These are phyloP conservation scores for Ophioderma brevispina DNA, from an alignment of 35 echinoderm and acorn worm species.

Conservation along the genomic window DNA sequence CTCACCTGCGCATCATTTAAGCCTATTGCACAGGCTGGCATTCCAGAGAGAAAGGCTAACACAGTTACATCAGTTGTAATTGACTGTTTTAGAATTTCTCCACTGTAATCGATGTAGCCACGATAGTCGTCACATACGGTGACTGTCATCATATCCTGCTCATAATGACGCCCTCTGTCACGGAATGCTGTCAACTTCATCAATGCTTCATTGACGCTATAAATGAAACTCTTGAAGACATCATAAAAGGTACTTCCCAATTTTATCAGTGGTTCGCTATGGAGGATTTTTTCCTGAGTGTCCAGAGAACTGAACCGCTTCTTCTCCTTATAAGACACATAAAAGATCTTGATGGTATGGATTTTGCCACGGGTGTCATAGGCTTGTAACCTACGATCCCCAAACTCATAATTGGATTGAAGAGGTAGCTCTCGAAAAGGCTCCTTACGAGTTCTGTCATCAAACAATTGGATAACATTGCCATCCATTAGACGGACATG, in stretches of 20 bases:
- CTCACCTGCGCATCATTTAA: conserved; percentile 90
- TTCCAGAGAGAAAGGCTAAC: conserved; percentile 86
- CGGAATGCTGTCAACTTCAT: conserved; percentile 80
- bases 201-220: conserved; percentile 73
- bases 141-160: conserved; percentile 76
- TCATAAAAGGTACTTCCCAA: conserved; percentile 69
- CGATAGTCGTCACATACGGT: conserved; percentile 75
- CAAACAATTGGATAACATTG: conserved; percentile 77
- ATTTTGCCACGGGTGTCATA: conserved; percentile 86
- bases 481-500: conserved; percentile 76
- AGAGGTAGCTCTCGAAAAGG: conserved; percentile 91
- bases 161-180: conserved; percentile 70
- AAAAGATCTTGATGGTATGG: conserved; percentile 89
- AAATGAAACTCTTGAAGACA: conserved; percentile 67
- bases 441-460: conserved; percentile 44
- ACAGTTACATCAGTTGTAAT: conserved; percentile 59
- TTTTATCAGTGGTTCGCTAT: conserved; percentile 75
- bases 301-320: conserved; percentile 46
- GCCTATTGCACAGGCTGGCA: conserved; percentile 86
- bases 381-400: conserved; percentile 56
- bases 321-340: conserved; percentile 89
- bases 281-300: conserved; percentile 44
- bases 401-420: conserved; percentile 88
- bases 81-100: conserved; percentile 73
- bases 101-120: conserved; percentile 49